Conservation (phyloP, 2,113 vertebrate genomes). For the Paradoxurus hermaphroditus region DNA sequence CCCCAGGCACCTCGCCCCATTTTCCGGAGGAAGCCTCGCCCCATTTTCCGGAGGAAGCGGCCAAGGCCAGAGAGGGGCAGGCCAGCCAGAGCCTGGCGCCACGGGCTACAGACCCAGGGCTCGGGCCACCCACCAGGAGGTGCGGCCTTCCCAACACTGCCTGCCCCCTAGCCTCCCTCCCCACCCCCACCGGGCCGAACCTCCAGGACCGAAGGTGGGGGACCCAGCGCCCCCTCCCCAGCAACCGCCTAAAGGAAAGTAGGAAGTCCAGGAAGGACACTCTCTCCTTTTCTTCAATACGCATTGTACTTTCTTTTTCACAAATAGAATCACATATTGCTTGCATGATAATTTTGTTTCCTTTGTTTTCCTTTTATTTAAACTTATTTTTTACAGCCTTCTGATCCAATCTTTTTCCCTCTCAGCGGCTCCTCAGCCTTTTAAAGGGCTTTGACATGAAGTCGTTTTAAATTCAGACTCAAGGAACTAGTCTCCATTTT, state of each 20-base stretch:
- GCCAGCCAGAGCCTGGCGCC: background rate
- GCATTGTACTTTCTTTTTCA: background rate
- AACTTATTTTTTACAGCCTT: background rate
- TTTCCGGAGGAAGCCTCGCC: slow-evolving; percentile 32
- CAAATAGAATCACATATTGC: background rate
- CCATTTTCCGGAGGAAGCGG: slow-evolving; percentile 35
- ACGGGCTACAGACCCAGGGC: background rate
- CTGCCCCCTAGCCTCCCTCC: background rate
- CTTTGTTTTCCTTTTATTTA: background rate
- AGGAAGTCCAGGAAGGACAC: background rate
- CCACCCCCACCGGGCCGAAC: too few species aligned
- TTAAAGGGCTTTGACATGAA: background rate
- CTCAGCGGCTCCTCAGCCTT: background rate
- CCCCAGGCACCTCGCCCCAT: slow-evolving; percentile 2
- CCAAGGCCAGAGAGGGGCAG: background rate
- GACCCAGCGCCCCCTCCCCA: background rate
- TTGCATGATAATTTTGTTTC: background rate
- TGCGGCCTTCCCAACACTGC: too few species aligned
- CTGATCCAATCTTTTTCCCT: background rate
- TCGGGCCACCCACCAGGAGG: background rate
- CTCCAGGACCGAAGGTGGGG: too few species aligned
- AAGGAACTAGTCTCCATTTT: background rate
- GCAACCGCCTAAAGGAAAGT: background rate
- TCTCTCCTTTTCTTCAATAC: background rate
- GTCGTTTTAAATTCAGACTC: background rate